Percentiles rank a stretch among this genome's conserved stretches.
phyloP scores from a whole-genome alignment of 2,113 vertebrate species.

The Caracal caracal region DNA sequence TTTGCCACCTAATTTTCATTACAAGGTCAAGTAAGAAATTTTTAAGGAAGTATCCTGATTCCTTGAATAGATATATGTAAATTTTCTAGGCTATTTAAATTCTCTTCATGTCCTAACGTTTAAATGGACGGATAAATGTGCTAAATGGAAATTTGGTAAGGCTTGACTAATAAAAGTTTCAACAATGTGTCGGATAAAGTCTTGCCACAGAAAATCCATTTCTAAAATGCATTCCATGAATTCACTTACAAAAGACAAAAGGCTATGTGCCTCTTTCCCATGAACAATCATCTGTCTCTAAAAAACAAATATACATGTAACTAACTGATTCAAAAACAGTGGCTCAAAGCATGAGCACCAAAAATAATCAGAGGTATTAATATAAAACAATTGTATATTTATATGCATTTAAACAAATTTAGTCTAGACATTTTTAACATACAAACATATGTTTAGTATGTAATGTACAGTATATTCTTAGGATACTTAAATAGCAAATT shows the following conservation, averaged over 20 bases:
- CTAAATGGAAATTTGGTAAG: slow-evolving; percentile 60
- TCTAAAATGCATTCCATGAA: slow-evolving; percentile 42
- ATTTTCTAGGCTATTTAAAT: slow-evolving; percentile 45
- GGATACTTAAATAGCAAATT: slow-evolving; percentile 18
- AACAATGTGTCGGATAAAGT: slow-evolving; percentile 40
- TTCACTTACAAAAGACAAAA: slow-evolving; percentile 50
- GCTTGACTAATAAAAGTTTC: slow-evolving; percentile 66
- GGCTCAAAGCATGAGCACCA: background rate
- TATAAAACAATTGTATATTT: background rate
- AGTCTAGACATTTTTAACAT: slow-evolving; percentile 38
- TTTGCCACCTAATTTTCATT: slow-evolving; percentile 34
- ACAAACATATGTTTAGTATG: background rate
- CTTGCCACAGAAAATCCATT: slow-evolving; percentile 52
- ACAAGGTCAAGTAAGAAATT: slow-evolving; percentile 33
- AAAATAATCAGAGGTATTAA: background rate
- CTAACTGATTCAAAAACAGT: background rate
- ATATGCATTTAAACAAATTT: background rate
- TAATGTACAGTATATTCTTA: background rate
- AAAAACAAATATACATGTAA: background rate
- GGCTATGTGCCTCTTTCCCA: background rate
- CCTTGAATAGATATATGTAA: slow-evolving; percentile 9
- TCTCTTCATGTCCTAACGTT: background rate
- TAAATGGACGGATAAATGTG: slow-evolving; percentile 1
- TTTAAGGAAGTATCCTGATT: slow-evolving; percentile 29
- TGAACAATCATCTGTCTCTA: background rate